Evolutionary conservation across 53 echinoderm and acorn worm species (phyloP).

Genomic region (Antedon mediterranea): DNA sequence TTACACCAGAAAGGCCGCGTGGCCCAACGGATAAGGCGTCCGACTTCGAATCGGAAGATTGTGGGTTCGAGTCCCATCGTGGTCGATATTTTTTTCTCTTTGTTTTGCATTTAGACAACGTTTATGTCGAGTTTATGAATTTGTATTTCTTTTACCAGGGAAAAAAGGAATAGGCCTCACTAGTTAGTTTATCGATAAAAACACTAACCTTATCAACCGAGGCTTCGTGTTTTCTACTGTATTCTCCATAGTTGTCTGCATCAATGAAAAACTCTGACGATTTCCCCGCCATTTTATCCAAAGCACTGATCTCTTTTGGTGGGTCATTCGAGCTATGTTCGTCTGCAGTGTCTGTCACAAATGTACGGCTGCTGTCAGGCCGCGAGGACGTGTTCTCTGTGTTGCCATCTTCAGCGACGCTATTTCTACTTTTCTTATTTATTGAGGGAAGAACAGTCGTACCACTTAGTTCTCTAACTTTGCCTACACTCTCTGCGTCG

Average conservation of each 20-base stretch:
- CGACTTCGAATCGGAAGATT: conserved; percentile 1
- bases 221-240: conserved; percentile 67
- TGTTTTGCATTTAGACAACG: no score
- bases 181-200: not conserved
- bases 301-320: not conserved
- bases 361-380: not conserved
- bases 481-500: not conserved
- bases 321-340: not conserved
- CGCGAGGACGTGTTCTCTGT: not conserved
- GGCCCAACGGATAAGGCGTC: not conserved
- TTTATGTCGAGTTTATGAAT: no score
- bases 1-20: not conserved
- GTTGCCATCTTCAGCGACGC: not conserved
- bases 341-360: not conserved
- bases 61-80: conserved; percentile 1
- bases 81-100: not conserved
- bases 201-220: conserved; percentile 73
- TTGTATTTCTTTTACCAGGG: no score
- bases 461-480: not conserved
- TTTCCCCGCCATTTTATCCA: not conserved
- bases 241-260: conserved; percentile 30
- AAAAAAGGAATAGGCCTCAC: no score
- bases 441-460: not conserved
- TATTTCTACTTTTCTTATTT: not conserved
- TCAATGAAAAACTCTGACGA: conserved; percentile 10